Conservation (phyloP, 2,113 vertebrate species). For the Caracal caracal region DNA sequence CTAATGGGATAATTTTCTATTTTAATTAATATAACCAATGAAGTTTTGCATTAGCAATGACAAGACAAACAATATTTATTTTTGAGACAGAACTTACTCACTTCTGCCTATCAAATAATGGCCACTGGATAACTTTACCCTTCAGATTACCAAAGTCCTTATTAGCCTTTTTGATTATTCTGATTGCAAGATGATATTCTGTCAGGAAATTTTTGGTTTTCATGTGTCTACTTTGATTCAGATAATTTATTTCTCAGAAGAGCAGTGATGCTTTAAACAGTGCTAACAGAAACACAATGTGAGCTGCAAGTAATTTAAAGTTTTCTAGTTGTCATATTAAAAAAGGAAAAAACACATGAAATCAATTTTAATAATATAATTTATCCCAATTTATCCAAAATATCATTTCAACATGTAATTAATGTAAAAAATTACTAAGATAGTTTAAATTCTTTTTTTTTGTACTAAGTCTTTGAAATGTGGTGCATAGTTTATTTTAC, state of each 20-base stretch:
- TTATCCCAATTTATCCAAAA: conserved; percentile 38
- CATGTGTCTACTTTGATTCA: conserved; percentile 32
- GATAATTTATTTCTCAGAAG: conserved; percentile 38
- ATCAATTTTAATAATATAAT: conserved; percentile 35
- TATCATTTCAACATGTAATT: conserved; percentile 13
- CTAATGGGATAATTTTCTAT: conserved; percentile 13
- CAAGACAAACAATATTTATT: conserved; percentile 78
- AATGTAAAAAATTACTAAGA: conserved; percentile 30
- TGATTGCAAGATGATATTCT: conserved; percentile 14
- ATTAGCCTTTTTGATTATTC: conserved; percentile 36
- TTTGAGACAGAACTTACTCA: conserved; percentile 68
- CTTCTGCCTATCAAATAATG: conserved; percentile 58
- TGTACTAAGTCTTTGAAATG: conserved; percentile 44
- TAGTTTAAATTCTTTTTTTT: neutral
- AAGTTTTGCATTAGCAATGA: conserved; percentile 69
- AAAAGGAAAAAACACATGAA: neutral
- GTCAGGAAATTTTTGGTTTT: conserved; percentile 42
- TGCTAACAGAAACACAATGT: neutral
- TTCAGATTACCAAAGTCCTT: conserved; percentile 41
- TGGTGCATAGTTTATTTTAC: conserved; percentile 45
- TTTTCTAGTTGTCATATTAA: conserved; percentile 23
- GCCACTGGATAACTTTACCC: conserved; percentile 52
- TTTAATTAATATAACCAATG: conserved; percentile 49
- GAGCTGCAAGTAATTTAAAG: conserved; percentile 1
- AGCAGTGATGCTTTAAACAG: conserved; percentile 28